Percentiles rank a stretch among this genome's conserved stretches.
phyloP scores from a whole-genome alignment of 2,113 vertebrate genomes.

The Gnathonemus longibarbis region DNA sequence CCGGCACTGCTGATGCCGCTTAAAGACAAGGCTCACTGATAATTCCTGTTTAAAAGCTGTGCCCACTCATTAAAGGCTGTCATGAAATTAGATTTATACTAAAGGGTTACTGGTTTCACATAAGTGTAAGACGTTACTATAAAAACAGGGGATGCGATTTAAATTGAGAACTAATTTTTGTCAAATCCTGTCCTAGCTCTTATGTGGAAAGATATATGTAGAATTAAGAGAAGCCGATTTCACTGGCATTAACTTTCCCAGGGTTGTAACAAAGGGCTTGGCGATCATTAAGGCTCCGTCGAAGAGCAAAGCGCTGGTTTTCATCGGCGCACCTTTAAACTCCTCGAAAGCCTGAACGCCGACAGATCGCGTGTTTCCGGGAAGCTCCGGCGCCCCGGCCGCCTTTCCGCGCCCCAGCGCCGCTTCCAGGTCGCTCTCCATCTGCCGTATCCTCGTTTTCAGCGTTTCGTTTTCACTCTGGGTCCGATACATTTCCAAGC shows the following conservation, averaged over 20 bases:
- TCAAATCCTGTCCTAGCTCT: neutral
- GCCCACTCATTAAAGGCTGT: neutral
- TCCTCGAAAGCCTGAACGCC: conserved; percentile 8
- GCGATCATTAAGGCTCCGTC: neutral
- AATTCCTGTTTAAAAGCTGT: neutral
- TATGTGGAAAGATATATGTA: neutral
- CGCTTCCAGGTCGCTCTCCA: conserved; percentile 22
- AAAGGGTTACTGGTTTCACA: neutral
- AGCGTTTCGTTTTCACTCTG: conserved; percentile 50
- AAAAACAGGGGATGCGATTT: neutral
- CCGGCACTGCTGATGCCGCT: neutral
- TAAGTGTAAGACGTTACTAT: neutral
- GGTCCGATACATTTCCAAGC: conserved; percentile 47
- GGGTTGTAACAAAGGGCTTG: neutral
- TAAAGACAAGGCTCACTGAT: neutral
- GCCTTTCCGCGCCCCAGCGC: neutral
- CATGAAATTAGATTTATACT: neutral
- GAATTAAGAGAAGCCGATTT: neutral
- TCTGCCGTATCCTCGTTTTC: conserved; percentile 35
- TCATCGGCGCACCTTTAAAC: neutral
- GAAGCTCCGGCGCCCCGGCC: neutral
- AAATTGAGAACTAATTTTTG: neutral
- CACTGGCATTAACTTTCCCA: neutral
- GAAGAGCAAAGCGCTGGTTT: neutral
- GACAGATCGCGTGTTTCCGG: neutral